Percentiles rank a stretch among this genome's conserved stretches.
These are phyloP conservation scores for Clarias fuscus DNA, from an alignment of 2,797 vertebrate species.

Conservation along the genomic window DNA sequence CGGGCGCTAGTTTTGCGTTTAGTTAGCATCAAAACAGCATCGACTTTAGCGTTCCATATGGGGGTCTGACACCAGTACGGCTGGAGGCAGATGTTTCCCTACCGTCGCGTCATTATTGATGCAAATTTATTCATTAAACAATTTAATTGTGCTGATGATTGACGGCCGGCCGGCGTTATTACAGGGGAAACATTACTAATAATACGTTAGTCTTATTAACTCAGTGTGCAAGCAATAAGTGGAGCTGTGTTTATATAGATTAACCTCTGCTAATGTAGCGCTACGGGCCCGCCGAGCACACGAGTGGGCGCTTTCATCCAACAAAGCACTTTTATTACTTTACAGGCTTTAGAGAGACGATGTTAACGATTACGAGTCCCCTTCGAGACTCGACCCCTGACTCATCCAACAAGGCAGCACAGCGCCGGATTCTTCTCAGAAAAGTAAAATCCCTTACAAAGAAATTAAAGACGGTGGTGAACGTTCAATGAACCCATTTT, in stretches of 20 bases:
- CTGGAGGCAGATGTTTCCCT: constrained; percentile 74
- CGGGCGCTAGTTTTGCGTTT: constrained; percentile 80
- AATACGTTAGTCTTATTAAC: constrained; percentile 78
- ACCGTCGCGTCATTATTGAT: constrained; percentile 71
- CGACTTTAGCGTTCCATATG: constrained; percentile 76
- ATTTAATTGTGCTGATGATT: constrained; percentile 80
- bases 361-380: constrained; percentile 43
- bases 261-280: constrained; percentile 68
- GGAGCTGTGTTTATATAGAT: constrained; percentile 72
- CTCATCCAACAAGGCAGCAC: constrained; percentile 38
- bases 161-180: constrained; percentile 71
- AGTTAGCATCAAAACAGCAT: constrained; percentile 74
- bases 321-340: constrained; percentile 35
- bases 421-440: constrained; percentile 25
- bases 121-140: constrained; percentile 84
- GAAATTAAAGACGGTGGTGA: neutral
- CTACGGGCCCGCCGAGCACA: constrained; percentile 39
- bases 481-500: neutral
- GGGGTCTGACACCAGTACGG: constrained; percentile 70
- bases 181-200: constrained; percentile 75
- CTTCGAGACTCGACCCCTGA: constrained; percentile 47
- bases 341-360: constrained; percentile 38
- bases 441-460: constrained; percentile 7
- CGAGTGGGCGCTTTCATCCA: constrained; percentile 48
- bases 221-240: constrained; percentile 71